Base-by-base conservation (phyloP, 1,140 invertebrate species). In the Battus philenor region DNA sequence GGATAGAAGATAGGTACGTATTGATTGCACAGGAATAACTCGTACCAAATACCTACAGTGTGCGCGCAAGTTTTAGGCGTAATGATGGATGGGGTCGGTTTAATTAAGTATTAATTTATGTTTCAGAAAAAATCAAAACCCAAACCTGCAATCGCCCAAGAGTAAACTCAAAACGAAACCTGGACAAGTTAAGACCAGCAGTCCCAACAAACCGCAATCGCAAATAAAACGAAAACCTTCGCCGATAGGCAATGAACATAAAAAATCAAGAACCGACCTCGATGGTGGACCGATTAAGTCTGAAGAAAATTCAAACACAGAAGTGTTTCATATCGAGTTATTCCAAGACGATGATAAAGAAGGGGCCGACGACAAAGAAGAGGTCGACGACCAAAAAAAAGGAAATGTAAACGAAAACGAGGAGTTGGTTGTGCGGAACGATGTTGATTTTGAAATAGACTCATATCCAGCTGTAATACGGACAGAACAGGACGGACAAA, bases 1-100 rank as follows among this genome's bases (percentile, higher is more conserved):
- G 33, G 3, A 29, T 55, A 2, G 32, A 36, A 0, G 46, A 67
- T 7, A 63, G 54, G 68, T 74, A 43, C 33, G 15, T 30, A 18
- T 30, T 17, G n/a, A n/a, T n/a, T n/a, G n/a, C n/a, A n/a, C n/a
- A n/a, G n/a, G n/a, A 12, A 15, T 18, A 8, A 38, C 39, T 31
- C 16, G 13, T 20, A 29, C n/a, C n/a, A n/a, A n/a, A n/a, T n/a
- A n/a, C n/a, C n/a, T n/a, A n/a, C n/a, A 29, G 8, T 29, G 1
- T 29, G 26, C 8, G 3, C 8, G 10, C 1, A 1, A 9, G 4
- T 1, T n/a, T 3, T n/a, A 29, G 8, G 10, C 8, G 26, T 10
- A 7, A 1, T 1, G 26, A 1, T 29, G 10, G 4, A 29, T 4
- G 1, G 5, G 10, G 8, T 8, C 0, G 10, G 3, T n/a, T 29